Conservation (phyloP, 1,140 invertebrate genomes). For the Ptiloglossa arizonensis region DNA sequence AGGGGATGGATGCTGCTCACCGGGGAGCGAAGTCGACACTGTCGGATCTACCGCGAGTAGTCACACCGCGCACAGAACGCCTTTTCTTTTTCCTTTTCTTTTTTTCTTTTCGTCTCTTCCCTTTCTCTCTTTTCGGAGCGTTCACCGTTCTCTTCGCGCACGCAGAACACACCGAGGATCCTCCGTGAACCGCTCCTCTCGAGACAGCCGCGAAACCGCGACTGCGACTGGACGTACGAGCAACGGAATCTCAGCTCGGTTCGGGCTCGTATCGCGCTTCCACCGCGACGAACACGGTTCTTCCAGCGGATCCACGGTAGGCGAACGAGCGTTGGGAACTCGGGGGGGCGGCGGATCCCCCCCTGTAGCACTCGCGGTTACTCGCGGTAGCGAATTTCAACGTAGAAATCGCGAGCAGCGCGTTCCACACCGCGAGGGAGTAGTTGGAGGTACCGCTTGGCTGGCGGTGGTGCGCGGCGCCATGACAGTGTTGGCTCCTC, state of each 20-base stretch:
- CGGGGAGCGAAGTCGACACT: too few relatives aligned
- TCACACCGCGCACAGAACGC: too few relatives aligned
- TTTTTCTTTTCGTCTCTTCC: too few relatives aligned
- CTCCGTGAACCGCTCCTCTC: not conserved
- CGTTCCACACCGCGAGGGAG: conserved; percentile 54
- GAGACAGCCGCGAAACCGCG: conserved; percentile 15
- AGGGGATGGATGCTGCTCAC: too few relatives aligned
- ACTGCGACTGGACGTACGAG: conserved; percentile 19
- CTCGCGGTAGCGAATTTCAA: conserved; percentile 10
- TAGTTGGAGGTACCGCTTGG: conserved; percentile 59
- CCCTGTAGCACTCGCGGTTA: conserved; percentile 6
- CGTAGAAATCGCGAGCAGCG: conserved; percentile 24
- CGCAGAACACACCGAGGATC: too few relatives aligned
- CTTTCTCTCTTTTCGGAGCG: too few relatives aligned
- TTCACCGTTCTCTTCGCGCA: too few relatives aligned
- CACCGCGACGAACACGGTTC: not conserved
- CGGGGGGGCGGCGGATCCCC: not conserved
- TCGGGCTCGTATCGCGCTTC: not conserved
- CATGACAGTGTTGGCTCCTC: conserved; percentile 77
- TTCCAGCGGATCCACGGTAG: not conserved
- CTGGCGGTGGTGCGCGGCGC: conserved; percentile 77
- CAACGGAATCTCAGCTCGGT: conserved; percentile 24
- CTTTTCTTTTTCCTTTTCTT: too few relatives aligned
- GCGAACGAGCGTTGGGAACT: too few relatives aligned
- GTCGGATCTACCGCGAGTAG: too few relatives aligned